Evolutionary conservation across 2,797 vertebrate genomes (phyloP).

Genomic region (Halcyon leucocephala): DNA sequence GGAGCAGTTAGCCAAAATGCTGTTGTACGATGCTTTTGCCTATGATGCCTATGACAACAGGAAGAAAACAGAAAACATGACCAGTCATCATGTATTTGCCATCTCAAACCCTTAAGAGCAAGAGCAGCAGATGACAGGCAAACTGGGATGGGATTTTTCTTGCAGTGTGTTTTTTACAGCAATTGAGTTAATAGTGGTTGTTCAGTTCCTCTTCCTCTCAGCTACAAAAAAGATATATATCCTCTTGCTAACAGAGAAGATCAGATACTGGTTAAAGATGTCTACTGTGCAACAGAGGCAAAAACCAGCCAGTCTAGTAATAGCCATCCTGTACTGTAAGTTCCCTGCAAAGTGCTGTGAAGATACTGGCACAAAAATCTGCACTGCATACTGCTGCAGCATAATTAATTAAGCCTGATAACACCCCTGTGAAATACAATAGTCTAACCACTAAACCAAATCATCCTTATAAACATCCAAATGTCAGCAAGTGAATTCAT

Average conservation of each 20-base stretch:
- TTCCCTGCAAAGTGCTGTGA: background rate
- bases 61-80: background rate
- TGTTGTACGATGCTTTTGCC: background rate
- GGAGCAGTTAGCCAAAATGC: background rate
- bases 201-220: background rate
- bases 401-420: constrained; percentile 70
- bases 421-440: constrained; percentile 65
- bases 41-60: background rate
- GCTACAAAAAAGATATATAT: background rate
- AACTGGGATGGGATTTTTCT: background rate
- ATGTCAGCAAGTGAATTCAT: constrained; percentile 52
- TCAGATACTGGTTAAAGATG: background rate
- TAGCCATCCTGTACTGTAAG: background rate
- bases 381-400: constrained; percentile 59
- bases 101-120: background rate
- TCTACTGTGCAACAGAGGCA: background rate
- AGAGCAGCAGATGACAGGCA: background rate
- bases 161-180: background rate
- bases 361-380: constrained; percentile 43
- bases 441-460: constrained; percentile 65
- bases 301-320: background rate
- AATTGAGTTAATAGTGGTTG: background rate
- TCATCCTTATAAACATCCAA: constrained; percentile 60
- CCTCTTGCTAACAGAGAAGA: background rate
- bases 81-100: background rate